Evolutionary conservation across 2,113 vertebrate species (phyloP).

Genomic region (Cyanistes caeruleus): DNA sequence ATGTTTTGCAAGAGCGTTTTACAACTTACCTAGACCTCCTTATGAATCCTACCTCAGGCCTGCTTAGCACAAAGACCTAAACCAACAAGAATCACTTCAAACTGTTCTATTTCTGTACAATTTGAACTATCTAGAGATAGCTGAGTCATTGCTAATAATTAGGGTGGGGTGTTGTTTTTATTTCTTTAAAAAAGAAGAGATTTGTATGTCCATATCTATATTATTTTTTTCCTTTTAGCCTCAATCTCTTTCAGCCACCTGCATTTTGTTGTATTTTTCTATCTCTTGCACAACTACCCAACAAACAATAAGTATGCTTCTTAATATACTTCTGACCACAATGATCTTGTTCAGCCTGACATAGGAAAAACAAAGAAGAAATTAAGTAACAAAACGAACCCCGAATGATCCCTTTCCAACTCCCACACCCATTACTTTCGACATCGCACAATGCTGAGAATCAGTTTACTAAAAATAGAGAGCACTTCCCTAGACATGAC

Average conservation of each 20-base stretch:
- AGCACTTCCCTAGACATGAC: not conserved
- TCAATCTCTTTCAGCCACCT: not conserved
- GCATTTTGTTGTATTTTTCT: not conserved
- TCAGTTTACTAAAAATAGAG: slow-evolving; percentile 37
- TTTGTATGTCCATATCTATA: not conserved
- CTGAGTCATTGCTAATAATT: not conserved
- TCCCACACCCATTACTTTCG: not conserved
- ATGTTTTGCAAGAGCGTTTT: not conserved
- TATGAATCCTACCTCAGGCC: not conserved
- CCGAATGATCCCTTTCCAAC: not conserved
- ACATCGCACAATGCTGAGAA: not conserved
- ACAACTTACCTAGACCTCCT: not conserved
- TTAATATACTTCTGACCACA: not conserved
- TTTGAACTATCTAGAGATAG: not conserved
- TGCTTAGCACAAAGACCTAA: not conserved
- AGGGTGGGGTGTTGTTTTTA: accelerated
- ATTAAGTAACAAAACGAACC: not conserved
- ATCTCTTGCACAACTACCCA: not conserved
- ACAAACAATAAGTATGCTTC: not conserved
- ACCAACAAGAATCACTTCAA: not conserved
- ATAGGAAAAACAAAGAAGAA: not conserved
- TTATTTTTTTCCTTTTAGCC: not conserved
- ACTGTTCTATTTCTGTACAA: not conserved
- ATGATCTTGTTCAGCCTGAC: not conserved
- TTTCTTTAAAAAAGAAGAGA: not conserved